Percentiles rank a stretch among this genome's conserved stretches.
Conservation (phyloP, 2,113 vertebrate genomes). For the Lepus europaeus region DNA sequence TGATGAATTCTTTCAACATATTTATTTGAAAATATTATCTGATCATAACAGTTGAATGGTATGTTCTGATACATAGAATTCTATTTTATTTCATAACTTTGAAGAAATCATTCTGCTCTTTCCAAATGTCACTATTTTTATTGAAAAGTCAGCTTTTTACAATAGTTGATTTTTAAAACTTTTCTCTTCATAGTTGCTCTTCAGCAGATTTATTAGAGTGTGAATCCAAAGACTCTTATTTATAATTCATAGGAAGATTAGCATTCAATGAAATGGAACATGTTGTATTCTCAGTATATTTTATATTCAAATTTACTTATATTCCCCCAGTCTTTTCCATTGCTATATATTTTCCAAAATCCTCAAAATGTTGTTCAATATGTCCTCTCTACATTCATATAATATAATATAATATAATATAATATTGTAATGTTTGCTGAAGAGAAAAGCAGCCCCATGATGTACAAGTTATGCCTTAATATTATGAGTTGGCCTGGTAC, state of each 20-base stretch:
- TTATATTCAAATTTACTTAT: background rate
- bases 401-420: background rate
- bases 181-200: background rate
- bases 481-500: background rate
- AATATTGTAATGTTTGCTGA: background rate
- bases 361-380: too few relatives aligned
- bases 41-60: background rate
- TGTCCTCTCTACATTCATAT: too few relatives aligned
- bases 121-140: background rate
- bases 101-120: background rate
- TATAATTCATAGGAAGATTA: background rate
- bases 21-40: background rate
- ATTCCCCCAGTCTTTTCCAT: too few relatives aligned
- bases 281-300: background rate
- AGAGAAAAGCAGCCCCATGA: background rate
- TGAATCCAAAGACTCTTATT: background rate
- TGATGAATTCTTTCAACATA: background rate
- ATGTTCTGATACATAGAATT: background rate
- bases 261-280: background rate
- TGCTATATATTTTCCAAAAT: too few relatives aligned
- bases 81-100: background rate
- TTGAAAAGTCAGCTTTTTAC: background rate
- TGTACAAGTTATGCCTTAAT: background rate
- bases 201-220: background rate
- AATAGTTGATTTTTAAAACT: background rate